Base-by-base conservation (phyloP, 2,113 vertebrate genomes). In the Phrynosoma blainvillii region DNA sequence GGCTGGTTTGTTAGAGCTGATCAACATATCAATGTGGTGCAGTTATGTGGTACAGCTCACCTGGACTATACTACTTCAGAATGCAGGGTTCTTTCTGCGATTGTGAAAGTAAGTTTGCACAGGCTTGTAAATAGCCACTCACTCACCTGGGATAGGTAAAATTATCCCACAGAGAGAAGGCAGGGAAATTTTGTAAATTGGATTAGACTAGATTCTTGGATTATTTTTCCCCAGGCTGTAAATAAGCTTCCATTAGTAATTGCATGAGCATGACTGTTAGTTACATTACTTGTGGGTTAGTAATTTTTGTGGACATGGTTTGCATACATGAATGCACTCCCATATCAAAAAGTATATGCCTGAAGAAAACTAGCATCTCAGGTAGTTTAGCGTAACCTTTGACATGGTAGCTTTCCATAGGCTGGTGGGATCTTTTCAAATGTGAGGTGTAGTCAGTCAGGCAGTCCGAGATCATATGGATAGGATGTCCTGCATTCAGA, bases 181-280 rank as follows among this genome's bases (percentile, higher is more conserved):
- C 42, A 70, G 56, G 40, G 14, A 36, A 66, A 27, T 77, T 88
- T 40, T 84, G 62, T 27, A 77, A 68, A 88, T 36, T 84, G n/a
- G 73, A 76, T 71, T 40, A 40, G 40, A 81, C 62, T 75, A 62
- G 11, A 36, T 83, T 77, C n/a, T 42, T 88, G 78, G 62, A 68
- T 86, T 70, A 68, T 85, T 75, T 23, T 65, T 65, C 62, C 70
- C 32, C 75, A 86, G 62, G 40, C 40, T 86, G 84, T 32, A 78
- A 40, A 52, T 65, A 25, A 21, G 27, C 59, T 68, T 77, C 66
- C n/a, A 54, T 88, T 77, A 25, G 40, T 68, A 32, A 8, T 36
- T 70, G 86, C 79, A 66, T 88, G 80, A 77, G 71, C 42, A 87
- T 87, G 66, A 21, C 25, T 20, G 52, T n/a, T 73, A 87, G n/a